phyloP scores from a whole-genome alignment of 2,888 invertebrate species.

The Coelogynopora nodosa region DNA sequence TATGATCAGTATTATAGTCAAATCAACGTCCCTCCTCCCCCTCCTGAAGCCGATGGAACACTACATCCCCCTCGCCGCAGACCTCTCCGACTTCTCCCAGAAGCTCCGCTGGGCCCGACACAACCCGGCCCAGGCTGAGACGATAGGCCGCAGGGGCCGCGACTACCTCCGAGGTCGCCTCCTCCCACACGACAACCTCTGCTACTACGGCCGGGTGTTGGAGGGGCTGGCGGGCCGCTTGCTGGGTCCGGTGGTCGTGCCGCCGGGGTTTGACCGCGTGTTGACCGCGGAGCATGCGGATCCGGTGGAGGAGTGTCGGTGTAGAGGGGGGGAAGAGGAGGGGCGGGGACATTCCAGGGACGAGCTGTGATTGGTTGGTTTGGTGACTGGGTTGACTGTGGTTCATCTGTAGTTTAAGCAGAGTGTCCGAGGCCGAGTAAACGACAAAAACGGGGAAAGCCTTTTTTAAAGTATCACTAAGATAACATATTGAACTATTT shows the following conservation, averaged over 20 bases:
- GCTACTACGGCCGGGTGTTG: conserved; percentile 69
- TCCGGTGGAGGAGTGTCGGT: neutral
- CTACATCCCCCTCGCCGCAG: conserved; percentile 75
- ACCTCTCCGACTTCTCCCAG: conserved; percentile 76
- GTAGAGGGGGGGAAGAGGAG: neutral
- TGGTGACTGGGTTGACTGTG: no score
- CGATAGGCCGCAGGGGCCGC: conserved; percentile 56
- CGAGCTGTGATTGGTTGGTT: neutral
- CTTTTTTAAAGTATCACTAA: no score
- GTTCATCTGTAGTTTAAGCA: no score
- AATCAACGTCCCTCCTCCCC: no score
- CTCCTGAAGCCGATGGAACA: conserved; percentile 74
- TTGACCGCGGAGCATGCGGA: neutral
- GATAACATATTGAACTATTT: no score
- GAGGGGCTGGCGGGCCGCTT: neutral
- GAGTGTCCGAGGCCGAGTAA: no score
- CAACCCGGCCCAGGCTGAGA: conserved; percentile 57
- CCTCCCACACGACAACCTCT: conserved; percentile 77
- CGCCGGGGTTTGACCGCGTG: neutral
- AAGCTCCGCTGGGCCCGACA: conserved; percentile 65
- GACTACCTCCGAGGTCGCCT: conserved; percentile 73
- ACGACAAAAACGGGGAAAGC: no score
- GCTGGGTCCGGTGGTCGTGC: neutral
- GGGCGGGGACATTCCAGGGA: no score
- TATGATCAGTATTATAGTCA: no score